A percentile compares a stretch with the other conserved stretches of the same genome.
Conservation (phyloP, 2,797 vertebrate genomes). For the Poeciliopsis infans region DNA sequence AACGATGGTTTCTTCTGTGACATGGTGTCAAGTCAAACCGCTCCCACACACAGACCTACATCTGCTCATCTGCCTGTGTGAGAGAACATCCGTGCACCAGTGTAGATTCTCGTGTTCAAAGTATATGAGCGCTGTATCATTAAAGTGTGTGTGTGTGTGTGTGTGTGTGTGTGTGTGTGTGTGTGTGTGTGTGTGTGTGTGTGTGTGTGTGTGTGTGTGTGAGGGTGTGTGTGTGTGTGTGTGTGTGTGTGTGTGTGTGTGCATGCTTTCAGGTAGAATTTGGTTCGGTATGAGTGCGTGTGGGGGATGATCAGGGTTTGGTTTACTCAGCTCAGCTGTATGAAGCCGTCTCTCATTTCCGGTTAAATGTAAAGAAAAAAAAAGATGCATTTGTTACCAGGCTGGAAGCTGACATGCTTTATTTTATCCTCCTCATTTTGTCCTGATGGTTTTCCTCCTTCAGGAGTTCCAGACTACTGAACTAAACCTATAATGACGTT, state of each 20-base stretch:
- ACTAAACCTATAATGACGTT: neutral
- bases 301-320: constrained; percentile 24
- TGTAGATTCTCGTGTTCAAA: neutral
- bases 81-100: neutral
- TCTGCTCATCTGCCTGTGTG: constrained; percentile 39
- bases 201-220: neutral
- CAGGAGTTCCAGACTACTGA: too few species aligned
- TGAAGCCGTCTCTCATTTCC: constrained; percentile 7
- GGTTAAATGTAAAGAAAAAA: neutral
- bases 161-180: constrained; percentile 2
- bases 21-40: constrained; percentile 23
- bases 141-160: neutral
- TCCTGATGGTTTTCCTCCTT: too few species aligned
- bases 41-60: constrained; percentile 58
- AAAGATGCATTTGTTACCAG: neutral
- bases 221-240: neutral
- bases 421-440: neutral
- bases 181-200: neutral
- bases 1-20: neutral
- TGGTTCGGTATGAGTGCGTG: neutral
- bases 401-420: neutral
- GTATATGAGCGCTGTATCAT: neutral
- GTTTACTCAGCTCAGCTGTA: constrained; percentile 7
- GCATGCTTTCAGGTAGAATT: constrained; percentile 1
- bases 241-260: constrained; percentile 2